Evolutionary conservation across 2,113 vertebrate species (phyloP), one percentile per base, ranked within the genome.

Genomic region (Pimephales promelas): DNA sequence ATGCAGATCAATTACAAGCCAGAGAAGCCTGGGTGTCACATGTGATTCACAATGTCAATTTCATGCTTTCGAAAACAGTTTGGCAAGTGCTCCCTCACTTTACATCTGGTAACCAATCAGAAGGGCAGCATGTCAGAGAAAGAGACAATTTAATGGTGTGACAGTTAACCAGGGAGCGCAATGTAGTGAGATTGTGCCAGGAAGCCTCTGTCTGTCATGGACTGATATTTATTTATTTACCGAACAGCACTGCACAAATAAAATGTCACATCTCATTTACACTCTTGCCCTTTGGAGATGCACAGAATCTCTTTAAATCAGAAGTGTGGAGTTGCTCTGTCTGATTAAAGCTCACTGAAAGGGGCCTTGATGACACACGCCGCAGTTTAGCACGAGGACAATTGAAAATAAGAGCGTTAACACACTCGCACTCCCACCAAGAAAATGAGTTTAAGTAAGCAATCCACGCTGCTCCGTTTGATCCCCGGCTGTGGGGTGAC

Each of bases 1-100:
- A 93, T 95, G 94, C 94, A 88, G 95, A 98, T 98, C 97, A 98
- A 98, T 98, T 98, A 98, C 96, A 78, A 94, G 88, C 90, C 94
- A 94, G 96, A 97, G 95, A 96, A 96, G 96, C 94, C 94, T 87
- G 91, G 92, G 89, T 95, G 96, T 97, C 97, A 96, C 95, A 95
- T 96, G 92, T 94, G 95, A 98, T 97, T 97, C 96, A 95, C 96
- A 96, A 96, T 96, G 97, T 97, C 97, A 97, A 97, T 98, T 98
- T 97, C 97, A 97, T 95, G 97, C 96, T 95, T 90, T 90, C 91
- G 87, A 94, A 97, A 97, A 96, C 95, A 96, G 89, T 96, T 98
- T 97, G 95, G 94, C 96, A 95, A 95, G 94, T 95, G 94, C 94
- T 91, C 90, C 87, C 93, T 95, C 93, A 95, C 95, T 96, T 98